A percentile compares a stretch with the other conserved stretches of the same genome.
These are phyloP conservation scores for Atta cephalotes DNA, from an alignment of 1,140 invertebrate genomes.

Conservation along the genomic window DNA sequence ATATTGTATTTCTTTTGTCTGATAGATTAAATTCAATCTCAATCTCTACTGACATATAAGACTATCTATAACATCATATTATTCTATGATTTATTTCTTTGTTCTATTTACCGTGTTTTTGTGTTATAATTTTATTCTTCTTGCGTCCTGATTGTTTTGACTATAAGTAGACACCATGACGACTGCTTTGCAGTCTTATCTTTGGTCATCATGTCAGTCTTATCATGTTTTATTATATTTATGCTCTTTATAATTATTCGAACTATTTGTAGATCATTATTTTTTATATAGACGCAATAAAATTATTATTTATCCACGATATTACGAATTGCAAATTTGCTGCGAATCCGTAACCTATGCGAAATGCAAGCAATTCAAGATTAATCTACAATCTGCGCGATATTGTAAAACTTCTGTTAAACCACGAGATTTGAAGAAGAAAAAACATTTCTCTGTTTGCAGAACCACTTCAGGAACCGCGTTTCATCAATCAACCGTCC, in stretches of 20 bases:
- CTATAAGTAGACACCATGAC: not conserved
- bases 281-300: not conserved
- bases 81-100: not conserved
- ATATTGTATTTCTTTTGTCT: no score
- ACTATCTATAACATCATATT: not conserved
- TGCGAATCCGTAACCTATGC: not conserved
- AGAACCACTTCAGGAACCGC: conserved; percentile 91
- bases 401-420: not conserved
- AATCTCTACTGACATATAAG: not conserved
- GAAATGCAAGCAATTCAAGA: not conserved
- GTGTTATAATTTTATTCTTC: not conserved
- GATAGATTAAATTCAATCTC: no score
- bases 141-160: not conserved
- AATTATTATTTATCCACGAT: not conserved
- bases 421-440: not conserved
- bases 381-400: not conserved
- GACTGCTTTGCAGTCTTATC: not conserved
- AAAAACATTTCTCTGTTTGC: conserved; percentile 80
- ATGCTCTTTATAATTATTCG: not conserved
- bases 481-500: conserved; percentile 94
- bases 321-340: not conserved
- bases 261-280: not conserved
- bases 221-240: not conserved
- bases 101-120: not conserved
- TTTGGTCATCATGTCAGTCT: not conserved